Evolutionary conservation across 2,888 invertebrate genomes (phyloP).

Genomic region (Anthoptus insignis): DNA sequence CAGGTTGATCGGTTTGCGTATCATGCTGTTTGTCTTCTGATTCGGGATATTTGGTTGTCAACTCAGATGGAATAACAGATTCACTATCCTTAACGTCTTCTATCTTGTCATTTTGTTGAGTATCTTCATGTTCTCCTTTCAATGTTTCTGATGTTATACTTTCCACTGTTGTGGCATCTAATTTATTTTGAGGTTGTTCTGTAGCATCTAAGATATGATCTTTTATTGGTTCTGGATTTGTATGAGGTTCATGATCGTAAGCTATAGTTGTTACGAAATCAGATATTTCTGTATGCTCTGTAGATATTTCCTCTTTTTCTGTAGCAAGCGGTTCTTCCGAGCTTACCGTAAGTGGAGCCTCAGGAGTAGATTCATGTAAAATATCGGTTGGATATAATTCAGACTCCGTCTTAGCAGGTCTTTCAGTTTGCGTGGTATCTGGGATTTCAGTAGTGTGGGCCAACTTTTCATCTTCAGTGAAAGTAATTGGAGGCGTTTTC

Average conservation of each 20-base stretch:
- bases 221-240: not conserved
- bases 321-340: slow-evolving; percentile 24
- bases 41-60: slow-evolving; percentile 25
- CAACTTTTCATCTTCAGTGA: slow-evolving; percentile 17
- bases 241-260: not conserved
- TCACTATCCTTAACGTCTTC: not conserved
- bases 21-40: slow-evolving; percentile 20
- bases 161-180: not conserved
- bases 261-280: not conserved
- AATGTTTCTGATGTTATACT: not conserved
- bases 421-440: not conserved
- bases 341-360: slow-evolving; percentile 3
- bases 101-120: slow-evolving; percentile 1
- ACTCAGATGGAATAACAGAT: not conserved
- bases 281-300: not conserved
- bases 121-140: not conserved
- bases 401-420: not conserved
- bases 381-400: not conserved
- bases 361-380: slow-evolving; percentile 26
- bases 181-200: not conserved
- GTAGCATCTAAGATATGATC: not conserved
- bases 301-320: slow-evolving; percentile 4
- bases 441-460: slow-evolving; percentile 13
- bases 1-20: slow-evolving; percentile 28
- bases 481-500: not conserved